A percentile compares a stretch with the other conserved stretches of the same genome.
phyloP scores from a whole-genome alignment of 2,113 vertebrate genomes.

The Thinocorus orbignyianus region DNA sequence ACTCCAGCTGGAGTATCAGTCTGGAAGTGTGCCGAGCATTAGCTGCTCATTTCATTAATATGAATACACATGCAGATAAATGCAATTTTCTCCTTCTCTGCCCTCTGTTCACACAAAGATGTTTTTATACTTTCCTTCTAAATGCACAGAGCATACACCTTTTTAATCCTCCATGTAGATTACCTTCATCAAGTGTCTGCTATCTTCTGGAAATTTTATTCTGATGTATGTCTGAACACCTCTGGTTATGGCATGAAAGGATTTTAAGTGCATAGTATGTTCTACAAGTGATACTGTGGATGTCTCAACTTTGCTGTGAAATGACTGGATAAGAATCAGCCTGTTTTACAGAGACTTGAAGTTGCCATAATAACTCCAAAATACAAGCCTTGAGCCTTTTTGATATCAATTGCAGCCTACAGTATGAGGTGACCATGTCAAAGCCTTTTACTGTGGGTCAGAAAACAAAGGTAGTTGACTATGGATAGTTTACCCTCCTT shows the following conservation, averaged over 20 bases:
- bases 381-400: neutral
- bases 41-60: neutral
- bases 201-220: neutral
- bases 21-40: neutral
- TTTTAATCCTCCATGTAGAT: neutral
- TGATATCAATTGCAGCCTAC: neutral
- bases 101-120: neutral
- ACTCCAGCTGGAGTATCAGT: neutral
- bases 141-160: neutral
- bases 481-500: neutral
- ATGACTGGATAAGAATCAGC: neutral
- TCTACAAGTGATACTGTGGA: neutral
- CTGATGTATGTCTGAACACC: neutral
- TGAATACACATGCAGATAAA: neutral
- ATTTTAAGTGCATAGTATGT: neutral
- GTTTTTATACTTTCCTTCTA: neutral
- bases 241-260: neutral
- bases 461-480: neutral
- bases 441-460: neutral
- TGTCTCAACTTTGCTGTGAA: neutral
- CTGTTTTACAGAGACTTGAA: neutral
- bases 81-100: neutral
- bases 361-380: neutral
- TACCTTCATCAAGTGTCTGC: neutral
- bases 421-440: accelerated